Evolutionary conservation across 30 jellyfish, hydroid and myxozoan genomes (phyloP), one percentile per base, ranked within the genome.

Genomic region (Clytia hemisphaerica): DNA sequence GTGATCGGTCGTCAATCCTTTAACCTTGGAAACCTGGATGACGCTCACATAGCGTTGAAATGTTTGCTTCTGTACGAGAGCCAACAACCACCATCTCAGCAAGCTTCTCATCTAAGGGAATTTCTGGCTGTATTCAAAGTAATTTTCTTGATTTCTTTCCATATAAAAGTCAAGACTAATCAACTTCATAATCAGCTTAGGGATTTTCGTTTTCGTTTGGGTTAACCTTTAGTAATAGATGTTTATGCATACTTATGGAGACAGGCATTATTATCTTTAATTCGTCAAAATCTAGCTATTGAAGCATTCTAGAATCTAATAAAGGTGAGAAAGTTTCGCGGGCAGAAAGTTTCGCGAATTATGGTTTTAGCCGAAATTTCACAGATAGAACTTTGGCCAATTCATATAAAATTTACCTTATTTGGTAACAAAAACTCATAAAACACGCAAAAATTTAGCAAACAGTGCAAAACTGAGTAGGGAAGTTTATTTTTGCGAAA

Each of bases 1-100:
- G 77, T 85, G 57, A 77, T 61, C 45, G 95, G 95, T 10, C 58
- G 95, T 6, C 95, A 85, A 46, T 85, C 93, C 37, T 85, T 77
- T 61, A 85, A 77, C 57, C 88, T 85, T 30, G 89, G 93, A 26
- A 79, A 73, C 29, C 69, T 85, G 16, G 79, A 67, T 33, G 93
- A 85, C 50, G 92, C 95, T 22, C 84, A 77, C 63, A 34, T 46
- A 27, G 88, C 95, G 27, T 59, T 76, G 72, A 74, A 84, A 49
- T 60, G 76, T 37, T 58, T 85, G 75, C 53, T 85, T 44, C 32
- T 61, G 22, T 85, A 78, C 64, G 91, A 77, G 61, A 77, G 93
- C 75, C 77, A 49, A 16, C 95, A 85, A 76, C 89, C 77, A 16
- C 88, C 93, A 9, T 74, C 73, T 4, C 95, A 85, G 77, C 95